Evolutionary conservation across 37 sponge, comb jelly and placozoan species (phyloP), one percentile per base, ranked within the genome.

Genomic region (Tethya wilhelma): DNA sequence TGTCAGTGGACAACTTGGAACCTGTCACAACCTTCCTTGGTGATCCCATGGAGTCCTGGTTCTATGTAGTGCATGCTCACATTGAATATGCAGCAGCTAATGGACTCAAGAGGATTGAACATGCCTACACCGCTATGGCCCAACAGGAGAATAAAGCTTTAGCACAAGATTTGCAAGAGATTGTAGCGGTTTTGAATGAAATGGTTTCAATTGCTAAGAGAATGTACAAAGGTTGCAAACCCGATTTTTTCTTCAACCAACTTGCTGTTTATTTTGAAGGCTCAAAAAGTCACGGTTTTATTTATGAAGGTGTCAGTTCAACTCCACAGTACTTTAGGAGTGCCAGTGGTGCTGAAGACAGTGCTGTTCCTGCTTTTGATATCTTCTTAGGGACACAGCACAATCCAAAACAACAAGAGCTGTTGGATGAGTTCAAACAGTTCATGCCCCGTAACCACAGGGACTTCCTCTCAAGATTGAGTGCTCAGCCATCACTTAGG

Each of bases 361-460:
- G 87, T 1, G 28, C 75, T 17, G 20, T 93, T 25, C 68, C 58
- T 12, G 79, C 76, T 2, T 67, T 90, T 34, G 94, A 89, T 44
- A 73, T 58, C 20, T 81, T 86, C 8, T 73, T 89, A 42, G 87
- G 82, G 34, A 66, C 67, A 3, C 44, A 77, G 29, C 84, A 82
- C 29, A 2, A 23, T 9, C 79, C 84, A 34, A n/a, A n/a, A n/a
- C 22, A 38, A 3, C 9, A 14, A 5, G 59, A 67, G 36, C 90
- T 93, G 58, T 17, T 90, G 19, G 38, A 17, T 39, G 62, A 32
- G 1, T 77, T 79, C 71, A 38, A 74, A 44, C 44, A 57, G 5
- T 77, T 90, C 74, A 89, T 90, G 91, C 87, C 87, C 14, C 46
- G n/a, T 0, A 29, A 77, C 39, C 94, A 93, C 42, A 55, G 94